These are phyloP conservation scores for Mesitornis unicolor DNA, from an alignment of 2,113 vertebrate genomes.

Conservation along the genomic window DNA sequence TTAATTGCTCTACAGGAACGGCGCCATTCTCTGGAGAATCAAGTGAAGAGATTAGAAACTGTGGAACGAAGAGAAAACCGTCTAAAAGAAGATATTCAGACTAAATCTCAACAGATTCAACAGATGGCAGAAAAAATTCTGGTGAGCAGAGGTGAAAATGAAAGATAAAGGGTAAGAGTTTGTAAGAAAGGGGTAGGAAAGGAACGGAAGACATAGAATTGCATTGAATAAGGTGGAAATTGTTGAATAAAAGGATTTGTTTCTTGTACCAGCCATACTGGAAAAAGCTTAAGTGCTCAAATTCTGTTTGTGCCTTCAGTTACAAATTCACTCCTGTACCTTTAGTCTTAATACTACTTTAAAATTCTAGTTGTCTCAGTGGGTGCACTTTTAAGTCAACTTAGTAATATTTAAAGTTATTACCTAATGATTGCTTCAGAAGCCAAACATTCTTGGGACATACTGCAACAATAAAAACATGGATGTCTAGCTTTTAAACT, in stretches of 20 bases:
- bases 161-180: constrained; percentile 53
- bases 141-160: constrained; percentile 81
- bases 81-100: constrained; percentile 97
- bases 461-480: background rate
- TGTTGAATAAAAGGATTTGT: background rate
- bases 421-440: background rate
- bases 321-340: background rate
- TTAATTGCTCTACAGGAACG: constrained; percentile 84
- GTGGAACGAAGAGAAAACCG: constrained; percentile 94
- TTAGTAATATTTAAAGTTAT: background rate
- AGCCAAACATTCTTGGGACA: background rate
- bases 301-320: background rate
- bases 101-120: constrained; percentile 96
- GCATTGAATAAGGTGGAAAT: background rate
- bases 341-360: background rate
- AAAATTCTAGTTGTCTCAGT: background rate
- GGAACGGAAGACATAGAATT: constrained; percentile 15
- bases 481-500: constrained; percentile 9
- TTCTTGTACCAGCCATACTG: background rate
- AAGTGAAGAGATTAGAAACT: constrained; percentile 95
- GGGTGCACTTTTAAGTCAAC: background rate
- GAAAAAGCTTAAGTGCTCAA: background rate
- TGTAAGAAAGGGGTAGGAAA: constrained; percentile 26
- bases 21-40: constrained; percentile 95
- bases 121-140: constrained; percentile 99